These are phyloP conservation scores for Serranus cabrilla DNA, from an alignment of 2,797 vertebrate species.

Conservation along the genomic window DNA sequence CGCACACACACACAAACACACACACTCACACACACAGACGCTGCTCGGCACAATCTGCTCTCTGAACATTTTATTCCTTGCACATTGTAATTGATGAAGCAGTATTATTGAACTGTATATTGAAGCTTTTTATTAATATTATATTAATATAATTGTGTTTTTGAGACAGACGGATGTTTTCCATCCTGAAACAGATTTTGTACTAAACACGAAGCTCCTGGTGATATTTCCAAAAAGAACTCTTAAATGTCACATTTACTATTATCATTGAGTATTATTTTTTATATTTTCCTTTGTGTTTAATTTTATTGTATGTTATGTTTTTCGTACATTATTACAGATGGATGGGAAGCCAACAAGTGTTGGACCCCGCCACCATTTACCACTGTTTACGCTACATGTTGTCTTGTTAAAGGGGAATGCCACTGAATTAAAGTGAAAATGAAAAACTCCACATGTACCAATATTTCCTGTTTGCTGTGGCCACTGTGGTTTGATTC, in stretches of 20 bases:
- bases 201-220: conserved; percentile 39
- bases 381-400: conserved; percentile 23
- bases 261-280: conserved; percentile 42
- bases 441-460: conserved; percentile 15
- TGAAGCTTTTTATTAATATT: conserved; percentile 54
- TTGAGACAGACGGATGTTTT: conserved; percentile 38
- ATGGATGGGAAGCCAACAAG: conserved; percentile 23
- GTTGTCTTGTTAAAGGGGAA: conserved; percentile 43
- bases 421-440: conserved; percentile 63
- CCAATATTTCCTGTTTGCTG: conserved; percentile 12
- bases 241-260: conserved; percentile 24
- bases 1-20: conserved; percentile 6
- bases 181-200: conserved; percentile 50
- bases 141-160: conserved; percentile 54
- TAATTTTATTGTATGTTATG: conserved; percentile 22
- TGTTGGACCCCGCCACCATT: conserved; percentile 7
- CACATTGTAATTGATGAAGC: conserved; percentile 51
- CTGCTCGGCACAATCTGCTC: conserved; percentile 57
- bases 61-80: conserved; percentile 58
- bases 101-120: conserved; percentile 62
- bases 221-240: conserved; percentile 38
- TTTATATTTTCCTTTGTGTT: conserved; percentile 40
- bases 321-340: conserved; percentile 21
- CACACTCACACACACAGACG: conserved; percentile 5
- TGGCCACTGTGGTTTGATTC: neutral